phyloP scores from a whole-genome alignment of 2,797 vertebrate species.

The Sardinella longiceps region DNA sequence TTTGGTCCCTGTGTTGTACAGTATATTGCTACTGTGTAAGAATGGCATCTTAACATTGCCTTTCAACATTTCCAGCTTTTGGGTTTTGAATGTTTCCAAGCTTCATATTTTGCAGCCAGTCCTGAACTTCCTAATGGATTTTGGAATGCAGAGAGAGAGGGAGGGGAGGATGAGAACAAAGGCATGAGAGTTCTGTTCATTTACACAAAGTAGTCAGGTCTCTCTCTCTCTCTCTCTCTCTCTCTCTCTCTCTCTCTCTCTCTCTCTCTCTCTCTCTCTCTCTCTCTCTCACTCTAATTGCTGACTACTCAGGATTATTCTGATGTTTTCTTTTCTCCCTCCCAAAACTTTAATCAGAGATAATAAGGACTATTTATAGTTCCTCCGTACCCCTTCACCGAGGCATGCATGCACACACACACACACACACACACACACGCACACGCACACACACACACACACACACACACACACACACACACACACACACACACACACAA shows the following conservation, averaged over 20 bases:
- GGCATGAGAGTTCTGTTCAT: background rate
- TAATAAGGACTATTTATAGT: conserved; percentile 12
- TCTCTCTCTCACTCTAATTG: background rate
- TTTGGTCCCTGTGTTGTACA: too few species aligned
- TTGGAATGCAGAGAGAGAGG: background rate
- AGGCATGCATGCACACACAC: background rate
- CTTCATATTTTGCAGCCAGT: too few species aligned
- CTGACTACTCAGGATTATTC: background rate
- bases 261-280: background rate
- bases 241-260: conserved; percentile 5
- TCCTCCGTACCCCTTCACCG: background rate
- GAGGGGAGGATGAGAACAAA: background rate
- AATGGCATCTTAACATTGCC: too few species aligned
- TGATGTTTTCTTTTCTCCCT: background rate
- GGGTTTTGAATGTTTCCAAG: too few species aligned
- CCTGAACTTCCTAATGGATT: too few species aligned
- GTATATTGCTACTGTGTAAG: too few species aligned
- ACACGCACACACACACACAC: conserved; percentile 1
- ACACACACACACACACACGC: conserved; percentile 8
- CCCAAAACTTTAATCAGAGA: conserved; percentile 7
- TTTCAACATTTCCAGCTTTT: too few species aligned
- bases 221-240: conserved; percentile 6
- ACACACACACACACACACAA: conserved; percentile 18
- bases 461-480: conserved; percentile 12
- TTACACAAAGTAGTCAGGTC: too few species aligned